Base-by-base conservation (phyloP, 2,888 invertebrate genomes). In the Panopea generosa region DNA sequence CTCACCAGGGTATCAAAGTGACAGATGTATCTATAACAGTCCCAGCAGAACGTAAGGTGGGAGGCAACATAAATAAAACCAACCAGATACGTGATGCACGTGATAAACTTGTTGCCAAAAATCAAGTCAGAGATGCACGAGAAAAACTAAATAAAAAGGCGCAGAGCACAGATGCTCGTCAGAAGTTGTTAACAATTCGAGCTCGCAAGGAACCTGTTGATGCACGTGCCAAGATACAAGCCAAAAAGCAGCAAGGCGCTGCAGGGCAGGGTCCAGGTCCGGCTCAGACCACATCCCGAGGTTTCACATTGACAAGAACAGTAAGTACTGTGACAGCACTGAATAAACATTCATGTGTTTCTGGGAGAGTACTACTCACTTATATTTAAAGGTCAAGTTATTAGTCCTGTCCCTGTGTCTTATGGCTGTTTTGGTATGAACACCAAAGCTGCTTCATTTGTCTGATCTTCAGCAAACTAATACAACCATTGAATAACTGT, bases 201-300 rank as follows among this genome's bases (percentile, higher is more conserved):
- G 66, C 75, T 20, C 73, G 83, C 49, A 84, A 86, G 60, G 84
- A 79, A 18, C 81, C 75, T 9, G 73, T 80, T 70, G 87, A 87
- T 84, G 87, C 86, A n/a, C 74, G 87, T 14, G 83, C 67, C n/a
- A 79, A 82, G 49, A 61, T 78, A 26, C 76, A 79, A 52, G 76
- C 70, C n/a, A 74, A 77, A 52, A 73, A 77, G 50, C 57, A 62
- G 18, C 67, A 63, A 33, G 52, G 45, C 16, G 47, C 27, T 20
- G 50, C 11, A 20, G 18, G 50, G 33, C 27, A 53, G 62, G 29
- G 40, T 40, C 40, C 22, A 33, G 29, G 18, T 27, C 14, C 38
- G 62, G 14, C 22, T 26, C 20, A 59, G 66, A 16, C 57, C 50
- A 33, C 33, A 22, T n/a, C 18, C 50, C 67, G 38, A 29, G 18